These are phyloP conservation scores for Hemistola chrysoprasaria DNA, from an alignment of 2,888 invertebrate species.

Conservation along the genomic window DNA sequence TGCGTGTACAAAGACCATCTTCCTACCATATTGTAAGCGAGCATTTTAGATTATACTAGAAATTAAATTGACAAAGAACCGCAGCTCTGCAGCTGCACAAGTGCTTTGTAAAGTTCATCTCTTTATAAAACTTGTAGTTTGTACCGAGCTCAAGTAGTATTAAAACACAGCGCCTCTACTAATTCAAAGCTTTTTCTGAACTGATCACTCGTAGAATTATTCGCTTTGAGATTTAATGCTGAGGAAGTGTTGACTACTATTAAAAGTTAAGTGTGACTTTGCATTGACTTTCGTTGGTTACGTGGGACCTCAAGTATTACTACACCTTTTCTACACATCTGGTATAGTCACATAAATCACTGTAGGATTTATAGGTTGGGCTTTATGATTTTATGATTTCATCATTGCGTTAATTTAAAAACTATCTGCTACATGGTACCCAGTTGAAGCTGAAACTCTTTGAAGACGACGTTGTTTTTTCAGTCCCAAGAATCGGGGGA, in stretches of 20 bases:
- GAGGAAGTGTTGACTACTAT: slow-evolving; percentile 6
- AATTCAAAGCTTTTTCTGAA: slow-evolving; percentile 4
- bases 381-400: too few relatives aligned
- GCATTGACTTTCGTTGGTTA: slow-evolving; percentile 9
- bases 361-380: too few relatives aligned
- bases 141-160: slow-evolving; percentile 12
- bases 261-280: slow-evolving; percentile 8
- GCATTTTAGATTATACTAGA: slow-evolving; percentile 25
- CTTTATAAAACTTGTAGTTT: slow-evolving; percentile 16
- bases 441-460: slow-evolving; percentile 42
- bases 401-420: too few relatives aligned
- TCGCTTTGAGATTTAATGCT: slow-evolving; percentile 13
- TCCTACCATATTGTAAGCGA: slow-evolving; percentile 26
- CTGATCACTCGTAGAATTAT: slow-evolving; percentile 4
- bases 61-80: slow-evolving; percentile 55
- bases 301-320: too few relatives aligned
- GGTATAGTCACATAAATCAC: too few relatives aligned
- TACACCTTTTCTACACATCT: too few relatives aligned
- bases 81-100: slow-evolving; percentile 35
- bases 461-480: slow-evolving; percentile 63
- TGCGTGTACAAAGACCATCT: slow-evolving; percentile 35
- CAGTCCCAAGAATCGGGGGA: slow-evolving; percentile 43
- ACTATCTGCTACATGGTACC: background rate
- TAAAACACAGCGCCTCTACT: slow-evolving; percentile 11
- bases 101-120: slow-evolving; percentile 20